phyloP scores from a whole-genome alignment of 2,797 vertebrate species.

The Necrosyrtes monachus region DNA sequence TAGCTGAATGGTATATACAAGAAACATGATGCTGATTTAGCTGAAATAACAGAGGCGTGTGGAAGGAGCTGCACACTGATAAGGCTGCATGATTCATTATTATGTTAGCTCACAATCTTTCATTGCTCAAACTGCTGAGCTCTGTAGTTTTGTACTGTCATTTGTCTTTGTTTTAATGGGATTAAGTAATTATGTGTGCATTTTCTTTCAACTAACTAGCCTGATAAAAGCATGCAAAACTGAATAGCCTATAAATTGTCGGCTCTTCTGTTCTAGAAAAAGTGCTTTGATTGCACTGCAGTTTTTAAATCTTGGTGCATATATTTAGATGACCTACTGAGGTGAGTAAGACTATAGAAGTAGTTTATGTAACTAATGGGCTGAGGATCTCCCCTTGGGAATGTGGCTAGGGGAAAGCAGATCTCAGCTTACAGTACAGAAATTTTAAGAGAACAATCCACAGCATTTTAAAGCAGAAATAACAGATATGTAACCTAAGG shows the following conservation, averaged over 20 bases:
- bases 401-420: not conserved
- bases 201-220: constrained; percentile 46
- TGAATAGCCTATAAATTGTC: constrained; percentile 48
- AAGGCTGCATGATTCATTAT: constrained; percentile 29
- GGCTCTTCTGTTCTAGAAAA: not conserved
- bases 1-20: not conserved
- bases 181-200: constrained; percentile 60
- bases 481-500: not conserved
- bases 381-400: constrained; percentile 24
- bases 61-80: constrained; percentile 45
- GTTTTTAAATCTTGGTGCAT: not conserved
- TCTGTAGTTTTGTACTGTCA: not conserved
- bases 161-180: constrained; percentile 64
- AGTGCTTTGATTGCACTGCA: constrained; percentile 40
- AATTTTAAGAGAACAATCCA: not conserved
- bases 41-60: not conserved
- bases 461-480: not conserved
- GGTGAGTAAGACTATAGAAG: constrained; percentile 10
- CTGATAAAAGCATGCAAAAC: constrained; percentile 59
- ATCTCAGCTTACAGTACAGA: not conserved
- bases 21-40: constrained; percentile 44
- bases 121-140: constrained; percentile 45
- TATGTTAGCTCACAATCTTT: not conserved
- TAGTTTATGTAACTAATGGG: constrained; percentile 16
- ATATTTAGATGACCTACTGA: constrained; percentile 42